Base-by-base conservation (phyloP, 2,888 invertebrate genomes). In the Pachymerium ferrugineum region DNA sequence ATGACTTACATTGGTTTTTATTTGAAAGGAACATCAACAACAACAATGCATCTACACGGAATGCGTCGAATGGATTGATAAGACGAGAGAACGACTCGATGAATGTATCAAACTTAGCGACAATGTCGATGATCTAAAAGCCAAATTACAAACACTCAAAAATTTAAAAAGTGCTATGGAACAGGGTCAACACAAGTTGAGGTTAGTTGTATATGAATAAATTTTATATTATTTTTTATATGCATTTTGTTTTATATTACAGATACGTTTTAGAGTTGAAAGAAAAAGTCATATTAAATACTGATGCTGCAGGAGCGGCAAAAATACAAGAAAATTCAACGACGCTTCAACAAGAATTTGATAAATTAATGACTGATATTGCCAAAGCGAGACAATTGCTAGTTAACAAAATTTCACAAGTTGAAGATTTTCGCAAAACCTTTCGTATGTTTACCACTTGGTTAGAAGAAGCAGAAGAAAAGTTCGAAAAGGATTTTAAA, bases 241-340 rank as follows among this genome's bases (percentile, higher is more conserved):
- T 78, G 4, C 10, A 70, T n/a, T 29, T 6, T 10, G 6, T 38
- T 38, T 28, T 6, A 71, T 25, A 12, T 74, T 47, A 8, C 28
- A 86, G 91, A 8, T 94, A 94, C 81, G 89, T 94, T 71, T 84
- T 94, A 33, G 97, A 97, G 80, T 85, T 95, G 1, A 95, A 95
- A 80, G 97, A 97, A 82, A 91, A 92, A 80, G 94, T 96, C 0
- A 91, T 94, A 8, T 90, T 95, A 86, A 95, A 94, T 80, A 97
- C 96, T 0, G 94, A 94, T 83, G 90, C 91, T 77, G 87, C 88
- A 72, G 97, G 97, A 0, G 93, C 92, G 0, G 89, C 89, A 0
- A 92, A 92, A 81, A 94, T 97, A 75, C 90, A 94, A 80, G 94
- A 96, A 80, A 94, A 94, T 79, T 94, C 94, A 0, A 94, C 94